These are phyloP conservation scores for Neodontobutis hainanensis DNA, from an alignment of 2,113 vertebrate genomes.

Conservation along the genomic window DNA sequence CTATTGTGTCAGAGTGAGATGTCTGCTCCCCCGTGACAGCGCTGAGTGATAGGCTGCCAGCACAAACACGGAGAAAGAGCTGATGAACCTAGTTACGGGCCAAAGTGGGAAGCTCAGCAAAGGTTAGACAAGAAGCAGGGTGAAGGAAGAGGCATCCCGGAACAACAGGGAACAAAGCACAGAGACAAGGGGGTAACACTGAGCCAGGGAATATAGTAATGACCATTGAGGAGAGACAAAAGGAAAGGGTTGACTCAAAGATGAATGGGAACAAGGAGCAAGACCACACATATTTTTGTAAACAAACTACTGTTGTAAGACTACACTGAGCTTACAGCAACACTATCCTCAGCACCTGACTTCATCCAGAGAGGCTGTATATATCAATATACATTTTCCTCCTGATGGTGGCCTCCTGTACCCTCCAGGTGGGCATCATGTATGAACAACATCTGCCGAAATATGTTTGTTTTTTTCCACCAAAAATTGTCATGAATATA, in stretches of 20 bases:
- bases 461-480: no score
- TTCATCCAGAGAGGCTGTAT: no score
- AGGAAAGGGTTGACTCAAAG: not conserved
- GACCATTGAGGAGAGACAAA: not conserved
- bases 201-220: not conserved
- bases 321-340: no score
- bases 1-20: not conserved
- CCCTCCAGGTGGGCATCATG: no score
- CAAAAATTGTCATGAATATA: no score
- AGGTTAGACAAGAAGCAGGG: conserved; percentile 2
- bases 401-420: no score
- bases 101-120: not conserved
- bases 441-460: no score
- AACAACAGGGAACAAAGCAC: not conserved
- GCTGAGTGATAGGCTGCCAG: conserved; percentile 1
- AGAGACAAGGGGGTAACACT: not conserved
- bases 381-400: no score
- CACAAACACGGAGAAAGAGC: not conserved
- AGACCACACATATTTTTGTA: not conserved
- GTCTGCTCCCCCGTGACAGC: no score
- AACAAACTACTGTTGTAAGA: not conserved
- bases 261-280: not conserved
- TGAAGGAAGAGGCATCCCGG: not conserved
- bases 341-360: not conserved
- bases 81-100: conserved; percentile 4